Base-by-base conservation (phyloP, 2,888 invertebrate species). In the Tenodera sinensis region DNA sequence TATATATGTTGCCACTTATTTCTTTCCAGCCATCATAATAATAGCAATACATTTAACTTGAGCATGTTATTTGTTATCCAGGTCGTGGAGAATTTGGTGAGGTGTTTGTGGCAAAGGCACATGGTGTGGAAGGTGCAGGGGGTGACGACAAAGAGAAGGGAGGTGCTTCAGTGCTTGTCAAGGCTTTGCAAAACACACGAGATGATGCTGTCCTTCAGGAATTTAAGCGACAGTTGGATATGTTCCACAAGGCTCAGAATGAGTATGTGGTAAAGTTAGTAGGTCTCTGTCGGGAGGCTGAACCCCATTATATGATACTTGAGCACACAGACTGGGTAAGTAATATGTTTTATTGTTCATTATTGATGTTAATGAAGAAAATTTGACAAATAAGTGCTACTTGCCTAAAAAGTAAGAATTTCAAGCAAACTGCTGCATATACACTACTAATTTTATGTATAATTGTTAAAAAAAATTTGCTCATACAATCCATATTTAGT, bases 71-170 rank as follows among this genome's bases (percentile, higher is more conserved):
- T 30, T 85, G 25, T 30, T 54, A 85, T 92, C 27, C 91, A 96
- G 97, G 98, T 28, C 96, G 98, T 34, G 98, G 99, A 0, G 97
- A 98, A 92, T 99, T 98, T 92, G 99, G 99, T 0, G 98, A 98
- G 91, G 97, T 99, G 0, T 96, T 97, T 92, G 94, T 98, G 83
- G 98, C 97, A 12, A 86, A 97, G 95, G 92, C 95, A 92, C 93
- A 93, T 92, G 89, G 92, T 91, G 3, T 93, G 94, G 92, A 92
- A 92, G 87, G 88, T 84, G 89, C 87, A 83, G 83, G 84, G 15
- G 3, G 54, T 71, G 91, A 91, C 25, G 92, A 92, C 27, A 93
- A 93, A 34, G 93, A 93, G 83, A 94, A 94, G 91, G 94, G 94
- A 87, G 94, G 94, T 87, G 87, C 92, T 30, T 92, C 94, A 34